Conservation (phyloP, 2,797 vertebrate genomes). For the Salmo trutta region DNA sequence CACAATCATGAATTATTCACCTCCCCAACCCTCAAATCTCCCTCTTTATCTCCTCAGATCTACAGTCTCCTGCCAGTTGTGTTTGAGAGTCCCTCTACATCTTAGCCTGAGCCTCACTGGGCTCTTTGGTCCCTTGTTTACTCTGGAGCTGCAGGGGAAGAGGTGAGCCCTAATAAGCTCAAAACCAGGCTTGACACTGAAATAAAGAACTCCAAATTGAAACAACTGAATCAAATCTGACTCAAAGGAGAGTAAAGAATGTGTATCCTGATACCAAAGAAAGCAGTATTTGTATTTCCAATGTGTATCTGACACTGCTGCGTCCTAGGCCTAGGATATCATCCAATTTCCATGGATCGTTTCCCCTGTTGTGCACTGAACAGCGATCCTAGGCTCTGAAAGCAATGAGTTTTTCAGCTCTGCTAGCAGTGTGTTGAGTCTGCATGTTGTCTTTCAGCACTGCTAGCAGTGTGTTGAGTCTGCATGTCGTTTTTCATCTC, state of each 20-base stretch:
- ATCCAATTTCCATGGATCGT: neutral
- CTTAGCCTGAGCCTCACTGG: neutral
- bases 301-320: neutral
- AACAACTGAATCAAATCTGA: neutral
- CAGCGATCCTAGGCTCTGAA: no score
- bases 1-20: conserved; percentile 49
- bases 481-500: no score
- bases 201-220: neutral
- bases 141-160: conserved; percentile 17
- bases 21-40: conserved; percentile 25
- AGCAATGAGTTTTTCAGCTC: no score
- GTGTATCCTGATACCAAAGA: neutral
- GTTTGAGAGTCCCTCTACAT: conserved; percentile 18
- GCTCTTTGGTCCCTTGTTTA: conserved; percentile 15
- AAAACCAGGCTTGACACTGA: neutral
- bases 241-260: neutral
- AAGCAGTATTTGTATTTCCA: neutral
- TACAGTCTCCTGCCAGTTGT: conserved; percentile 24
- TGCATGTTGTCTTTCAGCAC: neutral
- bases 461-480: no score
- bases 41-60: conserved; percentile 30
- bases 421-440: neutral
- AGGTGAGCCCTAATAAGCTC: conserved; percentile 23
- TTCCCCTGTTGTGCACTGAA: no score
- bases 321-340: neutral